A percentile compares a stretch with the other conserved stretches of the same genome.
phyloP scores from a whole-genome alignment of 2,113 vertebrate genomes.

The Cavia aperea region DNA sequence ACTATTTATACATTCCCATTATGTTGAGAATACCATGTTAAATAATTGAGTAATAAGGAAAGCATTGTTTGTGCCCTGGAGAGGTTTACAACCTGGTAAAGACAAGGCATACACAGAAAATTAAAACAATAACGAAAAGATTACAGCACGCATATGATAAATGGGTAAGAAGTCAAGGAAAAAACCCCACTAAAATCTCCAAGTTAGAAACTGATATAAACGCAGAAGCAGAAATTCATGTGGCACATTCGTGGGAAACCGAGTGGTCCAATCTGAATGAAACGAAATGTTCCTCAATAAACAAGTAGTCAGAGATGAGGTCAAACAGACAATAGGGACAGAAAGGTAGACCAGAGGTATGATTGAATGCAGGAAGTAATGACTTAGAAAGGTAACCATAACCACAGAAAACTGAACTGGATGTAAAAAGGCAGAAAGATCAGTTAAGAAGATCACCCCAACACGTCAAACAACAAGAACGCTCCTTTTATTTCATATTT shows the following conservation, averaged over 20 bases:
- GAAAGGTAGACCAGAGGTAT: neutral
- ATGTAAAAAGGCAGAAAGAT: conserved; percentile 38
- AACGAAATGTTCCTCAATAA: neutral
- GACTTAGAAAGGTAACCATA: neutral
- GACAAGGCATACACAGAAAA: conserved; percentile 3
- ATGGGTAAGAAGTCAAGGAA: neutral
- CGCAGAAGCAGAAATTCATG: neutral
- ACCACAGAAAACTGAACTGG: neutral
- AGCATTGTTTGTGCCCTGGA: neutral
- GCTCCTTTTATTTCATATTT: conserved; percentile 1
- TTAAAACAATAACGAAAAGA: conserved; percentile 31
- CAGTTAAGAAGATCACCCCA: neutral
- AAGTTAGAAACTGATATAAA: conserved; percentile 20
- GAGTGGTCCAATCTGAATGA: neutral
- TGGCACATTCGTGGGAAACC: neutral
- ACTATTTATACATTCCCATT: neutral
- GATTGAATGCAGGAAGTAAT: conserved; percentile 6
- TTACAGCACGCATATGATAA: neutral
- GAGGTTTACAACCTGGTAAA: neutral
- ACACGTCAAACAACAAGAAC: neutral
- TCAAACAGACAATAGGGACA: neutral
- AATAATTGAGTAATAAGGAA: neutral
- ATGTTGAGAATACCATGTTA: neutral
- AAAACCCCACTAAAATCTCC: neutral
- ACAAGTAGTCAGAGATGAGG: neutral